phyloP scores from a whole-genome alignment of 2,113 vertebrate species.

The Hippocampus abdominalis region DNA sequence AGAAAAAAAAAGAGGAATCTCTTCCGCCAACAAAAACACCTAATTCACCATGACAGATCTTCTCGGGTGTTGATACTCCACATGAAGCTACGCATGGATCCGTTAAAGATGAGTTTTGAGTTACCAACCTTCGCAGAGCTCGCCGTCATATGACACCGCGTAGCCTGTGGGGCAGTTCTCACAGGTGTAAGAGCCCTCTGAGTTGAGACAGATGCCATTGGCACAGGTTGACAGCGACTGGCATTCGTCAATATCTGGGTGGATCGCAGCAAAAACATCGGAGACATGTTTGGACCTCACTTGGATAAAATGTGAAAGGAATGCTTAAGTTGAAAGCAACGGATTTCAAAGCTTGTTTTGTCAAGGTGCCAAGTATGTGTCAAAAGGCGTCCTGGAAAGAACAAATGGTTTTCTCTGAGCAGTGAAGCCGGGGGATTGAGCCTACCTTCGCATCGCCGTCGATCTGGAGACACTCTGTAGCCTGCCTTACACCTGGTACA shows the following conservation, averaged over 20 bases:
- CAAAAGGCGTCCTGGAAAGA: slow-evolving; percentile 10
- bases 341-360: slow-evolving; percentile 10
- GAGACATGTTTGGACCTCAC: slow-evolving; percentile 7
- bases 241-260: slow-evolving; percentile 74
- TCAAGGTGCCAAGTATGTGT: slow-evolving; percentile 24
- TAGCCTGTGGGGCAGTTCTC: slow-evolving; percentile 69
- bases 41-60: slow-evolving; percentile 11
- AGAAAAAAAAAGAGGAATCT: slow-evolving; percentile 3
- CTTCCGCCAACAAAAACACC: slow-evolving; percentile 11
- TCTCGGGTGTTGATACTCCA: slow-evolving; percentile 1
- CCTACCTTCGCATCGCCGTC: slow-evolving; percentile 82
- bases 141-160: slow-evolving; percentile 67
- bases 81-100: background rate
- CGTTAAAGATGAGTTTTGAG: slow-evolving; percentile 1
- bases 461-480: slow-evolving; percentile 76
- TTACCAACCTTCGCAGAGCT: slow-evolving; percentile 72
- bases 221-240: slow-evolving; percentile 60
- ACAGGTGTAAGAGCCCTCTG: slow-evolving; percentile 73
- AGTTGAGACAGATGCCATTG: slow-evolving; percentile 75
- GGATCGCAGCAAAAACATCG: slow-evolving; percentile 23
- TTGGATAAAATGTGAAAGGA: slow-evolving; percentile 1
- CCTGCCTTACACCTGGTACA: slow-evolving; percentile 79
- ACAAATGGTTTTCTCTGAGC: slow-evolving; percentile 24
- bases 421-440: slow-evolving; percentile 18
- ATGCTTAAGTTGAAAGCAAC: slow-evolving; percentile 2